Evolutionary conservation across 2,888 invertebrate species (phyloP), one percentile per base, ranked within the genome.

Genomic region (Erebia palarica): DNA sequence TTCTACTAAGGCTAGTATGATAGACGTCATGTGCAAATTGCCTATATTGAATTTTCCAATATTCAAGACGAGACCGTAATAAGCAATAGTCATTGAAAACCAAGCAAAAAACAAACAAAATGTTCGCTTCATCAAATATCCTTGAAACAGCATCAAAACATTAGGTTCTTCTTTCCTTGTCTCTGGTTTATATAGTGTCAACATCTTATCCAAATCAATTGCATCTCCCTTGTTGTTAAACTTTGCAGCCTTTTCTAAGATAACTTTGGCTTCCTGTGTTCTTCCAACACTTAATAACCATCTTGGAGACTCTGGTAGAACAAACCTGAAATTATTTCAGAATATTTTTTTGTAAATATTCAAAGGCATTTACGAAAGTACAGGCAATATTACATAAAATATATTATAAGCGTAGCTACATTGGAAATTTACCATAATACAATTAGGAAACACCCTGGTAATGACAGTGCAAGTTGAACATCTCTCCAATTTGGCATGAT

Each of bases 221-320:
- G 96, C 96, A 70, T 96, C 83, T 77, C 94, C 93, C 42, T 93
- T 92, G 63, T 94, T 94, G 85, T 97, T 97, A 77, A 95, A 94
- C 71, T 91, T 94, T 0, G 96, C 95, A 0, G 96, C 96, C 79
- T 93, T 94, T 80, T 95, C 93, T 55, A 96, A 85, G 66, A 96
- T 95, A 47, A 85, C 87, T 82, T 95, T 94, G 1, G 96, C 96
- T 88, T 96, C 95, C 73, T 95, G 94, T n/a, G 95, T 94, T 75
- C 95, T 94, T 36, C 96, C 96, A 93, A 96, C 95, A 55, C 96
- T 95, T 66, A 96, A 86, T 49, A 96, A 87, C 97, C 97, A 97
- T 81, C 96, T 93, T 0, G 97, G 97, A 1, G 96, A 96, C 93
- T 97, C 96, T n/a, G 96, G 96, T 70, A 96, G 87, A 51, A 96